phyloP scores from a whole-genome alignment of 2,797 vertebrate genomes.

The Discoglossus pictus region DNA sequence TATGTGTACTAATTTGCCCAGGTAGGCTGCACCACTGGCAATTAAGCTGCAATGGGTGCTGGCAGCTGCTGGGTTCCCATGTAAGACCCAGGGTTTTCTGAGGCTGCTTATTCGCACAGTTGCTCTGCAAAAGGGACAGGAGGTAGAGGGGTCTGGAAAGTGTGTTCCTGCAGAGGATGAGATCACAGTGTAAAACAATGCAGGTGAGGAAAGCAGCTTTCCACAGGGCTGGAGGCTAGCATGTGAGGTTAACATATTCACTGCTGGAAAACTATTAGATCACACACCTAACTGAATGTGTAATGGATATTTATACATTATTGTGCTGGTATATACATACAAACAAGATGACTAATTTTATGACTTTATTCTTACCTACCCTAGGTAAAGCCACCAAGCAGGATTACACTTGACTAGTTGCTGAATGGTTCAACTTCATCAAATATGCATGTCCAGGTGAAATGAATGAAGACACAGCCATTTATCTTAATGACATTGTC shows the following conservation, averaged over 20 bases:
- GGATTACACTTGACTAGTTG: too few relatives aligned
- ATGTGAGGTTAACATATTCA: background rate
- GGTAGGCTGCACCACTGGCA: background rate
- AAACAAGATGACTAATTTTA: background rate
- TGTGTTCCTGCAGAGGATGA: conserved; percentile 16
- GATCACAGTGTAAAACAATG: conserved; percentile 1
- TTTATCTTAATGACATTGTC: too few relatives aligned
- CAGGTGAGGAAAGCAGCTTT: conserved; percentile 2
- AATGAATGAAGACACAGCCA: too few relatives aligned
- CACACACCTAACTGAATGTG: too few relatives aligned
- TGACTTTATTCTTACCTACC: conserved; percentile 15
- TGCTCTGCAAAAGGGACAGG: background rate
- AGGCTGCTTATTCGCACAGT: background rate
- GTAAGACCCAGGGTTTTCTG: background rate
- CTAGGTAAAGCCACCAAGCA: too few relatives aligned
- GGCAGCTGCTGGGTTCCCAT: background rate
- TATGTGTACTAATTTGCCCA: too few relatives aligned
- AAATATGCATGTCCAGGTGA: too few relatives aligned
- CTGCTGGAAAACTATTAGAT: background rate
- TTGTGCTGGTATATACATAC: too few relatives aligned
- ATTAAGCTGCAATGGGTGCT: background rate
- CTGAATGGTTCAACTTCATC: too few relatives aligned
- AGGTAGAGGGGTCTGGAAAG: background rate
- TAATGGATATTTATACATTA: too few relatives aligned
- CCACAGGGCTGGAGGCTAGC: background rate